phyloP scores from a whole-genome alignment of 2,797 vertebrate genomes.

The Staurois parvus region DNA sequence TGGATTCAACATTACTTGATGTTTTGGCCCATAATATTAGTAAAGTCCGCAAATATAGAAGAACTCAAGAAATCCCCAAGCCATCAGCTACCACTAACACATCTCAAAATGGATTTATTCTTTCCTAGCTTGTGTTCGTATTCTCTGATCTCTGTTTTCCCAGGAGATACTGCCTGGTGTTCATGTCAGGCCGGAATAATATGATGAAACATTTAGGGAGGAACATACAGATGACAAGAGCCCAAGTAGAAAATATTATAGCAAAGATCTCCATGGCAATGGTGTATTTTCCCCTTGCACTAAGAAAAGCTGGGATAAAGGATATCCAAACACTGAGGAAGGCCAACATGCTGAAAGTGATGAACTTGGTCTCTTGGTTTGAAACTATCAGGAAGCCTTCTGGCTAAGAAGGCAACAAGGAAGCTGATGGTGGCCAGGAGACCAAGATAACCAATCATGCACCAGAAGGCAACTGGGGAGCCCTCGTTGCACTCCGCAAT shows the following conservation, averaged over 20 bases:
- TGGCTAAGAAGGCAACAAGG: constrained; percentile 48
- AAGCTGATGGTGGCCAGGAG: constrained; percentile 47
- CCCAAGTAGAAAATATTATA: constrained; percentile 24
- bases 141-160: background rate
- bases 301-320: constrained; percentile 55
- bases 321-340: constrained; percentile 58
- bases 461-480: constrained; percentile 22
- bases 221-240: constrained; percentile 36
- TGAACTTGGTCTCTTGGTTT: constrained; percentile 60
- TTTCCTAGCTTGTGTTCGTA: background rate
- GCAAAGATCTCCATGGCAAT: constrained; percentile 34
- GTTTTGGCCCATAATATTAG: too few species aligned
- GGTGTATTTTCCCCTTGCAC: constrained; percentile 19
- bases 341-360: constrained; percentile 58
- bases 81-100: too few species aligned
- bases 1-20: too few species aligned
- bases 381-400: constrained; percentile 56
- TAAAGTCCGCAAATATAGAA: too few species aligned
- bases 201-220: constrained; percentile 38
- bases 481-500: constrained; percentile 45
- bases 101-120: too few species aligned
- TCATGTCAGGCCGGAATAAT: constrained; percentile 12
- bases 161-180: constrained; percentile 2
- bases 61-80: too few species aligned
- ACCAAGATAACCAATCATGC: constrained; percentile 44